These are phyloP conservation scores for Dysidea cf. avara DNA, from an alignment of 37 sponge, comb jelly and placozoan genomes.

Conservation along the genomic window DNA sequence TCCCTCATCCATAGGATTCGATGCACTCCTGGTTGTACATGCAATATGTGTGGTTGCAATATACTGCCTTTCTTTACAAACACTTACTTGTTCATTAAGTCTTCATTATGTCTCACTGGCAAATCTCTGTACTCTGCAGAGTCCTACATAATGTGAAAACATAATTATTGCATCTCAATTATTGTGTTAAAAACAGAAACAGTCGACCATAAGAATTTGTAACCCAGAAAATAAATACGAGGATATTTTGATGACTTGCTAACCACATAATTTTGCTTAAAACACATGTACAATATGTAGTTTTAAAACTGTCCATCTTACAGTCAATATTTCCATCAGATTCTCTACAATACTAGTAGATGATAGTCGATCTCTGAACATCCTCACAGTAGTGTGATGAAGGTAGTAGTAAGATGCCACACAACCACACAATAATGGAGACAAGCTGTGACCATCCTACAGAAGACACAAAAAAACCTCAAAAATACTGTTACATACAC, in stretches of 20 bases:
- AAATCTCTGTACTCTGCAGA: conserved; percentile 93
- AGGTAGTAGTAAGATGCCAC: conserved; percentile 98
- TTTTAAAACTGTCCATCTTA: conserved; percentile 31
- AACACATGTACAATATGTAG: too few relatives aligned
- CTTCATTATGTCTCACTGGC: conserved; percentile 98
- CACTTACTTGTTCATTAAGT: conserved; percentile 74
- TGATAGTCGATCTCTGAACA: conserved; percentile 75
- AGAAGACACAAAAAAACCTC: background rate
- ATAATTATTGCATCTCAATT: too few relatives aligned
- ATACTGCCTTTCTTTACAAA: too few relatives aligned
- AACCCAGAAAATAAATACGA: too few relatives aligned
- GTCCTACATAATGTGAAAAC: conserved; percentile 49
- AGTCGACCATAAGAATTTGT: too few relatives aligned
- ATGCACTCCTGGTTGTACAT: too few relatives aligned
- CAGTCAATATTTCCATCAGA: conserved; percentile 76
- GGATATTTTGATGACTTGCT: background rate
- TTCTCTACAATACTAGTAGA: conserved; percentile 64
- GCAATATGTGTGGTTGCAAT: too few relatives aligned
- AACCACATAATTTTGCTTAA: background rate
- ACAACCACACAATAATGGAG: conserved; percentile 71
- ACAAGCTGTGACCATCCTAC: conserved; percentile 70
- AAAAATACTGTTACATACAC: conserved; percentile 8
- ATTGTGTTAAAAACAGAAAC: too few relatives aligned
- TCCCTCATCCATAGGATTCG: too few relatives aligned
- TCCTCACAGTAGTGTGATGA: conserved; percentile 77